A percentile compares a stretch with the other conserved stretches of the same genome.
phyloP scores from a whole-genome alignment of 2,113 vertebrate species.

The Ivindomyrus marchei region DNA sequence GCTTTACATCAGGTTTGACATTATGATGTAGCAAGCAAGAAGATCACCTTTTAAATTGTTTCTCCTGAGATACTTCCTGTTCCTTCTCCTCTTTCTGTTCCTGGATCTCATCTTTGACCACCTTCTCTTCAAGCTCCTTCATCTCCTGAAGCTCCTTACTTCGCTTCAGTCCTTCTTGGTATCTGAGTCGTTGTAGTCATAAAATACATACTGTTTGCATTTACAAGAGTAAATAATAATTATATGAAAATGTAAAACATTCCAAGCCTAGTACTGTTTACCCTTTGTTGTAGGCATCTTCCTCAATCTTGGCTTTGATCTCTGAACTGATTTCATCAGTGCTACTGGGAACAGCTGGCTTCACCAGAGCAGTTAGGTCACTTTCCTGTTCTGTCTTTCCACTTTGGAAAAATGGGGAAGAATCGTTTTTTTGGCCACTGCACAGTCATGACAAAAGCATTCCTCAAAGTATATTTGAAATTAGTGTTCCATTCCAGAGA shows the following conservation, averaged over 20 bases:
- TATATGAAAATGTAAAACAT: not conserved
- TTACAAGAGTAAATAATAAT: not conserved
- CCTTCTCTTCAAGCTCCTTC: conserved; percentile 43
- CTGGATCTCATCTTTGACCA: conserved; percentile 35
- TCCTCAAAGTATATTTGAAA: not conserved
- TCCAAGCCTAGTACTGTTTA: conserved; percentile 43
- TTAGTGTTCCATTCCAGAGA: not conserved
- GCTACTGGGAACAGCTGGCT: conserved; percentile 49
- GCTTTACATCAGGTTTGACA: not conserved
- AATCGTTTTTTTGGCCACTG: conserved; percentile 38
- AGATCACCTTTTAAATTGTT: conserved; percentile 51
- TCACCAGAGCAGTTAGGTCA: conserved; percentile 53
- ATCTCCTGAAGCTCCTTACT: conserved; percentile 50
- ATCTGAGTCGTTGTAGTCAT: conserved; percentile 34
- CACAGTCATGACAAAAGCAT: conserved; percentile 23
- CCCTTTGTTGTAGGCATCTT: conserved; percentile 90
- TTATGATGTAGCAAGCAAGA: not conserved
- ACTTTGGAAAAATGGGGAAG: conserved; percentile 64
- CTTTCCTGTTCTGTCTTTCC: conserved; percentile 77
- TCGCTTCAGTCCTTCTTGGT: conserved; percentile 57
- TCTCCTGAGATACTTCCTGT: conserved; percentile 50
- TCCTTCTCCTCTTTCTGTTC: conserved; percentile 39
- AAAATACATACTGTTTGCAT: not conserved
- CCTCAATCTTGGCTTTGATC: conserved; percentile 81
- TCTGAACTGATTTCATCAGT: conserved; percentile 75